These are phyloP conservation scores for Helicoverpa assulta DNA, from an alignment of 2,888 invertebrate genomes.

Conservation along the genomic window DNA sequence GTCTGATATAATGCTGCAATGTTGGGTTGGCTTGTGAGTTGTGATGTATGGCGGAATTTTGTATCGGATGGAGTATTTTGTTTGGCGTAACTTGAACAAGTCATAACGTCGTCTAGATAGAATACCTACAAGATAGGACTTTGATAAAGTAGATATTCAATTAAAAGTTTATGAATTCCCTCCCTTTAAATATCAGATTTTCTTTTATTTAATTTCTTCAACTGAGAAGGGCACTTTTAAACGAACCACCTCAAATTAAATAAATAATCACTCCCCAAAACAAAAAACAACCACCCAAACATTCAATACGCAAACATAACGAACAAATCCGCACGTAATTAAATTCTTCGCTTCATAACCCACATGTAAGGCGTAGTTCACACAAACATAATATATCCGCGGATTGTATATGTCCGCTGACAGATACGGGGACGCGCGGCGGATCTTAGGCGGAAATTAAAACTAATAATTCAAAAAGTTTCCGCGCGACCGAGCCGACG, in stretches of 20 bases:
- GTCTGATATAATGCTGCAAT: slow-evolving; percentile 63
- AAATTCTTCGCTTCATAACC: slow-evolving; percentile 59
- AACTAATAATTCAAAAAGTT: slow-evolving; percentile 91
- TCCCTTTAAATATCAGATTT: too few relatives aligned
- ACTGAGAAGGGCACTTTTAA: not conserved
- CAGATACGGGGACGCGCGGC: slow-evolving; percentile 86
- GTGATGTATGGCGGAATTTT: slow-evolving; percentile 37
- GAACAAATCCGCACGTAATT: slow-evolving; percentile 55
- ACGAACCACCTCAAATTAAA: not conserved
- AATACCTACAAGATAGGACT: slow-evolving; percentile 4
- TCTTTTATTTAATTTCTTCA: too few relatives aligned
- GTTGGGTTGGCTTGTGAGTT: slow-evolving; percentile 38
- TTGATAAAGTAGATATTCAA: too few relatives aligned
- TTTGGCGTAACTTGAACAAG: slow-evolving; percentile 14
- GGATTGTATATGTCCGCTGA: slow-evolving; percentile 81
- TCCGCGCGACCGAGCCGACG: slow-evolving; percentile 88
- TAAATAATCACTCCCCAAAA: not conserved
- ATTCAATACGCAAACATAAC: slow-evolving; percentile 1
- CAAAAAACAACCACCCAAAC: slow-evolving; percentile 6
- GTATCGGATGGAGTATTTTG: slow-evolving; percentile 19
- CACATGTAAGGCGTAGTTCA: slow-evolving; percentile 59
- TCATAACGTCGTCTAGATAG: slow-evolving; percentile 7
- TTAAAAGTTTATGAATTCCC: too few relatives aligned
- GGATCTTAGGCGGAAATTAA: slow-evolving; percentile 91
- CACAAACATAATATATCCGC: slow-evolving; percentile 65